Evolutionary conservation across 2,888 invertebrate species (phyloP).

Genomic region (Cephus pygmeus): DNA sequence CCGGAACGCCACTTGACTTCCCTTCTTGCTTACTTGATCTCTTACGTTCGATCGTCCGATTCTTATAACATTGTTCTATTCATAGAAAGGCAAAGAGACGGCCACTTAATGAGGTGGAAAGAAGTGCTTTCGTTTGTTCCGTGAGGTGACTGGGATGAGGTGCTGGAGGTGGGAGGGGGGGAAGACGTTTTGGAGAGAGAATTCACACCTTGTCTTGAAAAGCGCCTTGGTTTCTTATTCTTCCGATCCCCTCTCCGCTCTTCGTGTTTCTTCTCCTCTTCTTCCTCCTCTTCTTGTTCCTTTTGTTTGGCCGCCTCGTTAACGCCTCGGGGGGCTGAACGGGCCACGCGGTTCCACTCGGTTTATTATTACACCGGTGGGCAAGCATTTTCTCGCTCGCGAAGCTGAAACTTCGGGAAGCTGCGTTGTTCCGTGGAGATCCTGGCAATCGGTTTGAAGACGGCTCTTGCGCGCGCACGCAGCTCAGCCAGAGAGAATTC

Average conservation of each 20-base stretch:
- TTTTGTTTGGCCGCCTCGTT: conserved; percentile 56
- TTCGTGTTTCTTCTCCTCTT: conserved; percentile 14
- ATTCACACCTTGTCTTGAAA: conserved; percentile 47
- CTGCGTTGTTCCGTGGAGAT: too few species aligned
- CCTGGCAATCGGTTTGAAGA: too few species aligned
- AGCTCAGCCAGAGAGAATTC: neutral
- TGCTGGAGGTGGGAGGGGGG: neutral
- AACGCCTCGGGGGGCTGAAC: conserved; percentile 43
- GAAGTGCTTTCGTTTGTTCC: conserved; percentile 22
- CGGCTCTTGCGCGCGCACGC: neutral
- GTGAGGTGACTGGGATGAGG: conserved; percentile 6
- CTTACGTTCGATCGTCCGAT: too few species aligned
- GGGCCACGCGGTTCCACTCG: neutral
- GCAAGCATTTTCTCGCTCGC: neutral
- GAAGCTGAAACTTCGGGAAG: neutral
- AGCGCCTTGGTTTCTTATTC: conserved; percentile 38
- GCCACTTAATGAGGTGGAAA: conserved; percentile 48
- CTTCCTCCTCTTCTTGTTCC: conserved; percentile 29
- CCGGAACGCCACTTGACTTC: conserved; percentile 2
- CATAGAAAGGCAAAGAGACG: conserved; percentile 22
- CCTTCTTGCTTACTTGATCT: conserved; percentile 14
- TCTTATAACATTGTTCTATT: too few species aligned
- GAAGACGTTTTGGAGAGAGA: conserved; percentile 32
- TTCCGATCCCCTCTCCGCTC: conserved; percentile 10
- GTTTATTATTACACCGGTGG: neutral